Evolutionary conservation across 2,888 invertebrate genomes (phyloP).

Genomic region (Tachina lurida): DNA sequence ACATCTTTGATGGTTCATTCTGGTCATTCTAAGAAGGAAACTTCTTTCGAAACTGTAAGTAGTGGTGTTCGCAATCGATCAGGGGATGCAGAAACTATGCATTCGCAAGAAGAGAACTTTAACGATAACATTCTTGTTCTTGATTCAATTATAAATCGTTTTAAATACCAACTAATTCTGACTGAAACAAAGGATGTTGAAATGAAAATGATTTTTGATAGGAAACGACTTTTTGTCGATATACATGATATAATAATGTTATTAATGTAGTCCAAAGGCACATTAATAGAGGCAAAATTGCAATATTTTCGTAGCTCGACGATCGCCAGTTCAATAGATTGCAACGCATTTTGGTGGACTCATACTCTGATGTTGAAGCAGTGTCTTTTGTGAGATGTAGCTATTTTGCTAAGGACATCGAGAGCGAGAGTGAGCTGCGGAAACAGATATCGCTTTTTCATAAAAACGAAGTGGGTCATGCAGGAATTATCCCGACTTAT

Average conservation of each 20-base stretch:
- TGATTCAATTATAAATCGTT: too few relatives aligned
- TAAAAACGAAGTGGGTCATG: neutral
- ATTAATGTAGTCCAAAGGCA: constrained; percentile 43
- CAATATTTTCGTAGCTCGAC: constrained; percentile 48
- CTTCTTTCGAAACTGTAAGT: constrained; percentile 3
- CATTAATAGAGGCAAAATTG: constrained; percentile 42
- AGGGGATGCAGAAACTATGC: constrained; percentile 38
- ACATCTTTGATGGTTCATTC: neutral
- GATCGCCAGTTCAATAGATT: constrained; percentile 38
- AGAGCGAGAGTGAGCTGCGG: too few relatives aligned
- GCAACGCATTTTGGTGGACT: constrained; percentile 45
- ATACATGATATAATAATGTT: constrained; percentile 27
- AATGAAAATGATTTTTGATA: constrained; percentile 29
- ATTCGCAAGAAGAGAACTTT: too few relatives aligned
- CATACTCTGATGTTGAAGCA: constrained; percentile 19
- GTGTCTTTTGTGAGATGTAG: constrained; percentile 7
- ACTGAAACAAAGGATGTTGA: constrained; percentile 37
- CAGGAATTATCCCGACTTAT: constrained; percentile 6
- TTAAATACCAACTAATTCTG: constrained; percentile 53
- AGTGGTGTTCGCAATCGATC: constrained; percentile 20
- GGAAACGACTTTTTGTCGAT: constrained; percentile 51
- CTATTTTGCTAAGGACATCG: too few relatives aligned
- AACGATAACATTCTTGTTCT: too few relatives aligned
- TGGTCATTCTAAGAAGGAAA: constrained; percentile 7
- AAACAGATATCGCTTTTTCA: neutral